Percentiles rank a stretch among this genome's conserved stretches.
phyloP scores from a whole-genome alignment of 2,888 invertebrate genomes.

The Sphaerophoria rueppellii region DNA sequence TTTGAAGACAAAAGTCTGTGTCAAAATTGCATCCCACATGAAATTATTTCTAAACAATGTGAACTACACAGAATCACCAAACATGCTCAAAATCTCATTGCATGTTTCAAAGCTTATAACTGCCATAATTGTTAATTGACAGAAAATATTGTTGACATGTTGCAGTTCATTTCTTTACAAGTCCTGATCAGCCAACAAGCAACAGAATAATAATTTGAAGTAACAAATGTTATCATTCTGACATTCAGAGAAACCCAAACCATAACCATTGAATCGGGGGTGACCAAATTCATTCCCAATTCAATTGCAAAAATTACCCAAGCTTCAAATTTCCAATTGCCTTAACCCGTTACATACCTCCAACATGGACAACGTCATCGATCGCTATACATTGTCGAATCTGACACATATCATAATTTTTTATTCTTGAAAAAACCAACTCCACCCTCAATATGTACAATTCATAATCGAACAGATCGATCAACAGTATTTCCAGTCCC shows the following conservation, averaged over 20 bases:
- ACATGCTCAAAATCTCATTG: no score
- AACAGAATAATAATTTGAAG: no score
- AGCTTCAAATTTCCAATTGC: not conserved
- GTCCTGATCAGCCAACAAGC: no score
- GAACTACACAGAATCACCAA: no score
- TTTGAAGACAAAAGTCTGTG: no score
- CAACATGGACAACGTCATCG: not conserved
- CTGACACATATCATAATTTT: constrained; percentile 63
- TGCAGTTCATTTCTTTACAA: no score
- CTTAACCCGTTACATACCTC: not conserved
- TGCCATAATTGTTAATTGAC: no score
- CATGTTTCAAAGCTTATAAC: no score
- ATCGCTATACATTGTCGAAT: constrained; percentile 1
- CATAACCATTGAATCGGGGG: not conserved
- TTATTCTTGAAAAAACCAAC: not conserved
- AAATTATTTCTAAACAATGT: no score
- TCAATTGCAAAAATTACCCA: not conserved
- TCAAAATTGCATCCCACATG: no score
- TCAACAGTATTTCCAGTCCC: constrained; percentile 65
- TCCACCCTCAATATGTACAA: constrained; percentile 51
- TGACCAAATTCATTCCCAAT: not conserved
- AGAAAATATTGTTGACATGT: no score
- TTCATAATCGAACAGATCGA: constrained; percentile 47
- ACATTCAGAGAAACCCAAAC: not conserved
- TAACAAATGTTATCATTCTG: not conserved